A percentile compares a stretch with the other conserved stretches of the same genome.
Conservation (phyloP, 2,113 vertebrate genomes). For the Ranitomeya imitator region DNA sequence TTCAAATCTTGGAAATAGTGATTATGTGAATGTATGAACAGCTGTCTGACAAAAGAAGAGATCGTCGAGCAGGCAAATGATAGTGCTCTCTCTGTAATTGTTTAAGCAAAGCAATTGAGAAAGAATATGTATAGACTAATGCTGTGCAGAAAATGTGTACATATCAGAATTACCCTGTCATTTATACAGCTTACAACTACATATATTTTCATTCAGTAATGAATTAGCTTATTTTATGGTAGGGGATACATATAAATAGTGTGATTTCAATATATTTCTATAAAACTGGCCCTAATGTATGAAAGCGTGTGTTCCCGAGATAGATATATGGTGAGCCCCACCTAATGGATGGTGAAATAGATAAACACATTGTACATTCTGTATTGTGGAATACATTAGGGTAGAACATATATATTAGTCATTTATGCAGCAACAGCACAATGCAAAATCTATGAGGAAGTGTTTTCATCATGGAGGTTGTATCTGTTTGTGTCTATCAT, state of each 20-base stretch:
- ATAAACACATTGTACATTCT: neutral
- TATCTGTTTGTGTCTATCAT: neutral
- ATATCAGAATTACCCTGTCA: constrained; percentile 31
- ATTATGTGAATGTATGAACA: constrained; percentile 44
- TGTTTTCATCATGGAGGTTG: neutral
- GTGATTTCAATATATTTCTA: neutral
- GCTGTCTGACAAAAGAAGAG: constrained; percentile 43
- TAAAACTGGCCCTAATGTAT: neutral
- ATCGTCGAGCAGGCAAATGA: constrained; percentile 47
- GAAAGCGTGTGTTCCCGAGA: neutral
- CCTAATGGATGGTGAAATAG: neutral
- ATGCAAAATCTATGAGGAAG: neutral
- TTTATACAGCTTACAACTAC: neutral
- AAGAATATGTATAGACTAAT: constrained; percentile 19
- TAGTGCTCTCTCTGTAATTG: constrained; percentile 36
- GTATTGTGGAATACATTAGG: neutral
- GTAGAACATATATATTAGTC: neutral
- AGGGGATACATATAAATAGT: neutral
- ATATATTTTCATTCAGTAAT: neutral
- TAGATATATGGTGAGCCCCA: neutral
- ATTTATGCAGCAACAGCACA: neutral
- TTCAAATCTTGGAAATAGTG: constrained; percentile 33
- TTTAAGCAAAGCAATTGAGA: constrained; percentile 52
- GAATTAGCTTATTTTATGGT: neutral
- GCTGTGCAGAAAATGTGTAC: constrained; percentile 35